Evolutionary conservation across 2,113 vertebrate genomes (phyloP).

Genomic region (Merops nubicus): DNA sequence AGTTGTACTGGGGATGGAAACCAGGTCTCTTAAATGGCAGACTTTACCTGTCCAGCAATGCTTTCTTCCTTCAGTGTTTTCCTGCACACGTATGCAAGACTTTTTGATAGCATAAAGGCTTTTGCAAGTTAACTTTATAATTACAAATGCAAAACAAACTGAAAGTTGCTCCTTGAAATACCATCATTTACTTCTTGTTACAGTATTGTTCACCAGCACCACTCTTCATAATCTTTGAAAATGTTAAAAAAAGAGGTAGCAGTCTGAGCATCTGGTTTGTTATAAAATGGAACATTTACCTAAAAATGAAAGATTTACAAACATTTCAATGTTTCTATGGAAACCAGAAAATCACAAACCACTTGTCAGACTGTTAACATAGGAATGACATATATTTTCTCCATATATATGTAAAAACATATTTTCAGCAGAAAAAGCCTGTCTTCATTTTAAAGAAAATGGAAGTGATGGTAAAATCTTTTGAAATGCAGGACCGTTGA

Average conservation of each 20-base stretch:
- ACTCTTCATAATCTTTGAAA: neutral
- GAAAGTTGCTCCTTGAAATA: neutral
- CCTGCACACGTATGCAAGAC: neutral
- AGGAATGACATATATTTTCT: neutral
- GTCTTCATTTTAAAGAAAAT: neutral
- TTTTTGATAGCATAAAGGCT: neutral
- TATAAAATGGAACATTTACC: neutral
- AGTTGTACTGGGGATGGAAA: neutral
- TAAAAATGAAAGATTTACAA: slow-evolving; percentile 45
- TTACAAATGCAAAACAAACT: neutral
- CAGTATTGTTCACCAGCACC: neutral
- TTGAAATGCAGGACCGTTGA: neutral
- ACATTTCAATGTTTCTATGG: slow-evolving; percentile 22
- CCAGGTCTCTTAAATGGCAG: neutral
- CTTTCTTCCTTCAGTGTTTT: neutral
- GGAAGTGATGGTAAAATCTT: neutral
- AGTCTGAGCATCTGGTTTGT: neutral
- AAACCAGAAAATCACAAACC: slow-evolving; percentile 20
- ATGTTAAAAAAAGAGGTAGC: neutral
- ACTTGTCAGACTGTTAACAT: neutral
- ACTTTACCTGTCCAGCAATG: neutral
- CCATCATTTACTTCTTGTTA: neutral
- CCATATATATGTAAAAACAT: neutral
- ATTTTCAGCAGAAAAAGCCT: neutral
- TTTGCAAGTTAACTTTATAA: neutral